Conservation (phyloP, 2,797 vertebrate genomes). For the Sebastes nivosus region DNA sequence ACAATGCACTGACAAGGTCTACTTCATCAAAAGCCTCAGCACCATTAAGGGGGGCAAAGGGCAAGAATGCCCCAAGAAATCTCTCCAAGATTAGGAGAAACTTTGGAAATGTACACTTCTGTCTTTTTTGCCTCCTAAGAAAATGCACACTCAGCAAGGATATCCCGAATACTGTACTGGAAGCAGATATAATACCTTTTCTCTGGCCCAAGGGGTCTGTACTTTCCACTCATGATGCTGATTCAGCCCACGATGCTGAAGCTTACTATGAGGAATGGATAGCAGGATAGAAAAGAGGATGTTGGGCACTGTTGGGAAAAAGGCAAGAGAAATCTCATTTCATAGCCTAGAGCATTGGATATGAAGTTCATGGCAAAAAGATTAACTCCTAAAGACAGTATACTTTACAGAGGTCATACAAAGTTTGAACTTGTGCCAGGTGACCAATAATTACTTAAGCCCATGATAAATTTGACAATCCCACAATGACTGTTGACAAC, state of each 20-base stretch:
- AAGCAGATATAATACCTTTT: constrained; percentile 10
- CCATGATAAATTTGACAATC: neutral
- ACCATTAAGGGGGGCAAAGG: neutral
- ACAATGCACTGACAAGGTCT: neutral
- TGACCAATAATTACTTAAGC: neutral
- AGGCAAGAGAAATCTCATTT: neutral
- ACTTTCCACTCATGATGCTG: constrained; percentile 40
- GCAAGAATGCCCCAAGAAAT: neutral
- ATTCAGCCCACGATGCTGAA: constrained; percentile 36
- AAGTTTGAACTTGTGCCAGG: neutral
- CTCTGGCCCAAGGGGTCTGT: constrained; percentile 25
- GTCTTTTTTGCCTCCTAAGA: neutral
- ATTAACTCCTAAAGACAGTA: neutral
- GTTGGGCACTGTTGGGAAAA: neutral
- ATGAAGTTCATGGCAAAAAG: neutral
- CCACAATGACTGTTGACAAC: neutral
- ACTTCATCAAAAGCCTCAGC: neutral
- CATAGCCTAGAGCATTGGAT: neutral
- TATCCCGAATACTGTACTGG: neutral
- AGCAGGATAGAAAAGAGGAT: neutral
- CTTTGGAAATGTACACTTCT: constrained; percentile 18
- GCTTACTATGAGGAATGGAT: neutral
- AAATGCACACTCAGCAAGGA: constrained; percentile 31
- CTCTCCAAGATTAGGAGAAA: constrained; percentile 1
- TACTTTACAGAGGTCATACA: neutral